Evolutionary conservation across 2,113 vertebrate genomes (phyloP), one percentile per base, ranked within the genome.

Genomic region (Genyomyrus donnyi): DNA sequence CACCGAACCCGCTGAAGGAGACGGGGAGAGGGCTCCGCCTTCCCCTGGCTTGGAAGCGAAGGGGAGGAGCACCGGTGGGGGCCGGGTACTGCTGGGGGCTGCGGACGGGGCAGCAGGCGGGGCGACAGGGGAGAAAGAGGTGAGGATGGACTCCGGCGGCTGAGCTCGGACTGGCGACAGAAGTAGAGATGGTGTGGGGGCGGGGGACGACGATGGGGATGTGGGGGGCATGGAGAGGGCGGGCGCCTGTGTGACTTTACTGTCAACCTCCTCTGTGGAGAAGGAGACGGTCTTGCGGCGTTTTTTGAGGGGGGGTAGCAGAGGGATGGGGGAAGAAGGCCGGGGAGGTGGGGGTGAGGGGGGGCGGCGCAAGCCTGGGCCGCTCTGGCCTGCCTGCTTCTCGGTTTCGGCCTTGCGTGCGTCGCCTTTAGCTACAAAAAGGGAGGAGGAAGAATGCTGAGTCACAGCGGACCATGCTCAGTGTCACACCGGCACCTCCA

Each of bases 241-340:
- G 83, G 83, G 24, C 48, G 88, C 48, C 90, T 5, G 21, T 88
- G 90, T 0, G 3, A 85, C n/a, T 92, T 94, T 95, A 92, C 91
- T 49, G 85, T 97, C 96, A 80, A 94, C 95, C 15, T 96, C 96
- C 10, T 93, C 90, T 0, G 95, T 95, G 84, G 96, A 97, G 93
- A 97, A 98, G 0, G 97, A 97, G 88, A 98, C 97, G 0, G 97
- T 98, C 95, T 97, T 98, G 91, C 97, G 95, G 80, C 97, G 97
- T 91, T 98, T 98, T 93, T 98, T 98, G 90, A 98, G 97, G 19
- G 97, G 97, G 0, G 97, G 97, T 2, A 98, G 93, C 0, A 97
- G 95, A 3, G 96, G 94, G 13, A 96, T 92, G 9, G 96, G 94
- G n/a, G 97, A 97, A 1, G 96, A 94, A 35, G 95, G 91, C 0